phyloP scores from a whole-genome alignment of 2,797 vertebrate species.

The Bradypodion pumilum region DNA sequence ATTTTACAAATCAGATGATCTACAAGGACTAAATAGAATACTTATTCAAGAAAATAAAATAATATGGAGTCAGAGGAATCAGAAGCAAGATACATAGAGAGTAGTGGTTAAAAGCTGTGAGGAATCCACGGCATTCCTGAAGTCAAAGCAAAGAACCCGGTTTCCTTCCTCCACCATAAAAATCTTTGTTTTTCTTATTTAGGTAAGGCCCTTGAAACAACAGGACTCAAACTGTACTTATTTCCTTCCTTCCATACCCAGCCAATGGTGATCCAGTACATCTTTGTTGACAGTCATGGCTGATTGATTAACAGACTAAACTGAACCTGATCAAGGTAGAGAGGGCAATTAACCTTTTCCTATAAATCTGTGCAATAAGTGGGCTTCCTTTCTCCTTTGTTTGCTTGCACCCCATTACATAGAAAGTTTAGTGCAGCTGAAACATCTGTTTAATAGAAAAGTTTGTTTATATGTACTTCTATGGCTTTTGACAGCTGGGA shows the following conservation, averaged over 20 bases:
- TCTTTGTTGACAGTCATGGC: constrained; percentile 74
- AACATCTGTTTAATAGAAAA: not conserved
- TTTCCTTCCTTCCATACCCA: constrained; percentile 87
- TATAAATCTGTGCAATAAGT: constrained; percentile 39
- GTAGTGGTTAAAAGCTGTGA: constrained; percentile 73
- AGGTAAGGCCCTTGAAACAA: constrained; percentile 84
- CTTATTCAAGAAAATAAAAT: not conserved
- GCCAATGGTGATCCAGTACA: constrained; percentile 80
- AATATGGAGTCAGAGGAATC: not conserved
- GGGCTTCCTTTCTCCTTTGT: constrained; percentile 17
- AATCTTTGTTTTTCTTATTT: constrained; percentile 28
- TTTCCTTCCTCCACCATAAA: constrained; percentile 87
- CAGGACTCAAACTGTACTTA: constrained; percentile 79
- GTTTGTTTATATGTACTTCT: not conserved
- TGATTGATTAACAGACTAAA: constrained; percentile 80
- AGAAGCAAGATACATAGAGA: not conserved
- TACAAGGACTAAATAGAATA: not conserved
- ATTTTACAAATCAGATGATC: not conserved
- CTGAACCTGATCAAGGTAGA: constrained; percentile 66
- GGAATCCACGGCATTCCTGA: constrained; percentile 79
- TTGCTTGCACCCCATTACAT: not conserved
- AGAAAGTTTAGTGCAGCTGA: not conserved
- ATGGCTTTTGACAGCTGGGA: not conserved
- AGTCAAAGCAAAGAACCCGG: constrained; percentile 86
- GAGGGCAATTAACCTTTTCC: constrained; percentile 73